A percentile compares a stretch with the other conserved stretches of the same genome.
Conservation (phyloP, 2,888 invertebrate species). For the Sminthurinus aureus region DNA sequence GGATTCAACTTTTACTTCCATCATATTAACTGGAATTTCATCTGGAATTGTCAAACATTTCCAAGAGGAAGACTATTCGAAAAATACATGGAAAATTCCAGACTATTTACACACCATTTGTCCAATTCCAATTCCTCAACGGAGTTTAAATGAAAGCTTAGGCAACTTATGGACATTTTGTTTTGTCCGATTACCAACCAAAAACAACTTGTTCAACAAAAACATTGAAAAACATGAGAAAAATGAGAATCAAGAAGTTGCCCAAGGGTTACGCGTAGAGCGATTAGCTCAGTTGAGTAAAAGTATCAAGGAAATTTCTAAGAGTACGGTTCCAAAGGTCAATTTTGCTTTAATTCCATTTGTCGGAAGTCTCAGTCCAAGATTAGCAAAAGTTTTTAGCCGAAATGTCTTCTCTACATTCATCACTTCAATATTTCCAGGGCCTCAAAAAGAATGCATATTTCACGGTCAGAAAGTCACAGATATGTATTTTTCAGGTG, state of each 20-base stretch:
- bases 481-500: slow-evolving; percentile 19
- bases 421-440: slow-evolving; percentile 26
- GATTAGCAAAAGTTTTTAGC: background rate
- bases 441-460: slow-evolving; percentile 12
- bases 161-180: slow-evolving; percentile 14
- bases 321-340: background rate
- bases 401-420: slow-evolving; percentile 16
- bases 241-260: background rate
- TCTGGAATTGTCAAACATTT: slow-evolving; percentile 2
- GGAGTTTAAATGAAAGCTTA: background rate
- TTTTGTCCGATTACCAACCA: slow-evolving; percentile 1
- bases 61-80: background rate
- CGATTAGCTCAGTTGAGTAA: background rate
- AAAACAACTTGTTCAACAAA: too few relatives aligned
- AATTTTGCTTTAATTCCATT: slow-evolving; percentile 25
- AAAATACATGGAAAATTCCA: background rate
- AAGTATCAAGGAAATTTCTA: background rate
- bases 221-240: background rate
- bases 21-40: background rate
- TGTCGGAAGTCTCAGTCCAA: background rate
- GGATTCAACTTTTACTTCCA: slow-evolving; percentile 9
- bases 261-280: too few relatives aligned
- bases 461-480: background rate
- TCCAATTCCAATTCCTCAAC: background rate
- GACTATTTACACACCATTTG: slow-evolving; percentile 19